These are phyloP conservation scores for Callocephalon fimbriatum DNA, from an alignment of 2,113 vertebrate species.

Conservation along the genomic window DNA sequence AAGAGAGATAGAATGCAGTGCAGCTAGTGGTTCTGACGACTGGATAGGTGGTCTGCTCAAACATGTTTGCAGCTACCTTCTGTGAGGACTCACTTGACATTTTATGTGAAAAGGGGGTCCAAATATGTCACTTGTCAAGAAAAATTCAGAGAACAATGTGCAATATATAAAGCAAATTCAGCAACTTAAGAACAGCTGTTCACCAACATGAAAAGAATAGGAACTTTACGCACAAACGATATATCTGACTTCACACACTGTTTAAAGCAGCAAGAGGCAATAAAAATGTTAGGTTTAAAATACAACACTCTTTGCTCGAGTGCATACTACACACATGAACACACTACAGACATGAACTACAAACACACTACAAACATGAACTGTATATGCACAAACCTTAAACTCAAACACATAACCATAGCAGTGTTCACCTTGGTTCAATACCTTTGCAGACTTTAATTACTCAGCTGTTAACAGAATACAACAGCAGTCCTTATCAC, in stretches of 20 bases:
- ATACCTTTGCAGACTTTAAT: background rate
- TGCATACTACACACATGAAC: too few species aligned
- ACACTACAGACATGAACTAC: background rate
- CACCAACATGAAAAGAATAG: background rate
- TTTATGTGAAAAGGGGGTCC: background rate
- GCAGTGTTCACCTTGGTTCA: background rate
- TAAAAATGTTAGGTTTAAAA: background rate
- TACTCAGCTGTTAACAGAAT: background rate
- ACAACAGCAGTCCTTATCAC: background rate
- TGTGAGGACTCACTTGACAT: background rate
- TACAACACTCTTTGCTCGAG: background rate
- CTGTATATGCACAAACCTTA: background rate
- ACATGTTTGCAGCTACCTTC: background rate
- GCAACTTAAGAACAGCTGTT: background rate
- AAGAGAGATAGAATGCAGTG: background rate
- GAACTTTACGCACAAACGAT: background rate
- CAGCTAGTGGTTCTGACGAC: background rate
- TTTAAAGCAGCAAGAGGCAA: background rate
- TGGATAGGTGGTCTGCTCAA: background rate
- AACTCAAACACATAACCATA: background rate
- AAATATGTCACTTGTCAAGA: background rate
- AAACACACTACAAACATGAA: background rate
- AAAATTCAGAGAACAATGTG: background rate
- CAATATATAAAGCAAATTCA: background rate
- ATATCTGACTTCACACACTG: background rate